These are phyloP conservation scores for Oreortyx pictus DNA, from an alignment of 2,797 vertebrate genomes.

Conservation along the genomic window DNA sequence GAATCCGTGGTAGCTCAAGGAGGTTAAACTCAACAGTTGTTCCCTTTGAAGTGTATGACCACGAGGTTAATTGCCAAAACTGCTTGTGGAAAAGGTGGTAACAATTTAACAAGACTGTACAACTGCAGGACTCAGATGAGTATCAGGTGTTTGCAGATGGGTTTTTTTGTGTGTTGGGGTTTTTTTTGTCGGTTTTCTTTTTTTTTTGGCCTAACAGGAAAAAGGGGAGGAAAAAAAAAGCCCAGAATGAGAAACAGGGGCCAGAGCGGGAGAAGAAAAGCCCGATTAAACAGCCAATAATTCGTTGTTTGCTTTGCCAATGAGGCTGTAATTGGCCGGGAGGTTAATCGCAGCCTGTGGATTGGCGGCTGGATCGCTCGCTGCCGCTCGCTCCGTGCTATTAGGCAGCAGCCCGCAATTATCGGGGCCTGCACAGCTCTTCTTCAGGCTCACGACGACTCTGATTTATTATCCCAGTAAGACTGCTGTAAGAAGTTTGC, in stretches of 20 bases:
- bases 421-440: slow-evolving; percentile 54
- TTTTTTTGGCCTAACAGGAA: slow-evolving; percentile 73
- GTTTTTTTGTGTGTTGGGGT: background rate
- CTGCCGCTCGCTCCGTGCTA: slow-evolving; percentile 73
- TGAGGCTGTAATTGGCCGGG: slow-evolving; percentile 90
- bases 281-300: slow-evolving; percentile 88
- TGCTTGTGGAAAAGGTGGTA: slow-evolving; percentile 96
- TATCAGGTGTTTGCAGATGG: slow-evolving; percentile 97
- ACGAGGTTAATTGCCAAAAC: slow-evolving; percentile 95
- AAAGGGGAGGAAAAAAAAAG: slow-evolving; percentile 72
- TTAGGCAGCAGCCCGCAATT: slow-evolving; percentile 73
- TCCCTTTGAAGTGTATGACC: slow-evolving; percentile 92
- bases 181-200: background rate
- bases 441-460: slow-evolving; percentile 42
- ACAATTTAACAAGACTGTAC: slow-evolving; percentile 95
- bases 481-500: slow-evolving; percentile 62
- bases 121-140: slow-evolving; percentile 84
- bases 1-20: slow-evolving; percentile 88
- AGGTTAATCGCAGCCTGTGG: slow-evolving; percentile 84
- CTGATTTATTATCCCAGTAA: slow-evolving; percentile 74
- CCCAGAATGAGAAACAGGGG: slow-evolving; percentile 75
- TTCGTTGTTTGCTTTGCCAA: slow-evolving; percentile 95
- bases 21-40: slow-evolving; percentile 91
- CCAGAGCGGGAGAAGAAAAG: slow-evolving; percentile 80
- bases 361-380: slow-evolving; percentile 84